Evolutionary conservation across 2,797 vertebrate species (phyloP).

Genomic region (Nyctalus aviator): DNA sequence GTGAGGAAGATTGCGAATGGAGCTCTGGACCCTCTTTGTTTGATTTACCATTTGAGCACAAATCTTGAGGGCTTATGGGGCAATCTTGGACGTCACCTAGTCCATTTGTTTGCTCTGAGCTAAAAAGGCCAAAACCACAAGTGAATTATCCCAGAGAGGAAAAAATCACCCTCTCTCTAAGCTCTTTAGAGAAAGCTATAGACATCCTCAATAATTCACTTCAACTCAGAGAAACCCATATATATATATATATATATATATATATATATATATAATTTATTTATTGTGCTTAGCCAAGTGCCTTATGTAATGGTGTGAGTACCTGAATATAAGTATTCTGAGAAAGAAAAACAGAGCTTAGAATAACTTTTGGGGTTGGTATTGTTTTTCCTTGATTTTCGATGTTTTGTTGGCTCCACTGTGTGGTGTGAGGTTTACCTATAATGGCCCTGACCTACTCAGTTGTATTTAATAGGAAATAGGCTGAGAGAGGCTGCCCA

Average conservation of each 20-base stretch:
- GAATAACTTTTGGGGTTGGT: not conserved
- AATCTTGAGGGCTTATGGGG: not conserved
- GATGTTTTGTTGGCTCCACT: not conserved
- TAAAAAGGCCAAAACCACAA: slow-evolving; percentile 31
- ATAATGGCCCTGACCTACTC: not conserved
- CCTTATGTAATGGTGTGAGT: not conserved
- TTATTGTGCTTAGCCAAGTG: not conserved
- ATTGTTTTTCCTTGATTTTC: not conserved
- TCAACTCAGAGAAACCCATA: not conserved
- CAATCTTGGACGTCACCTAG: not conserved
- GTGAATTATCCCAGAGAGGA: slow-evolving; percentile 18
- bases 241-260: not conserved
- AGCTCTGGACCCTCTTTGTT: slow-evolving; percentile 3
- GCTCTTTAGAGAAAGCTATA: not conserved
- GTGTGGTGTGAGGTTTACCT: not conserved
- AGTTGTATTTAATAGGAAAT: not conserved
- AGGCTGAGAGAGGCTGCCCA: not conserved
- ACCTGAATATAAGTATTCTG: not conserved
- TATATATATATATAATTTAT: not conserved
- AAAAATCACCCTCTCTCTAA: not conserved
- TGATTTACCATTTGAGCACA: slow-evolving; percentile 53
- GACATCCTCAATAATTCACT: not conserved
- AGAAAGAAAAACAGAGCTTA: not conserved
- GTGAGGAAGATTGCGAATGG: not conserved
- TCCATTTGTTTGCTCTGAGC: slow-evolving; percentile 23